These are phyloP conservation scores for Hydraecia micacea DNA, from an alignment of 2,888 invertebrate genomes.

Conservation along the genomic window DNA sequence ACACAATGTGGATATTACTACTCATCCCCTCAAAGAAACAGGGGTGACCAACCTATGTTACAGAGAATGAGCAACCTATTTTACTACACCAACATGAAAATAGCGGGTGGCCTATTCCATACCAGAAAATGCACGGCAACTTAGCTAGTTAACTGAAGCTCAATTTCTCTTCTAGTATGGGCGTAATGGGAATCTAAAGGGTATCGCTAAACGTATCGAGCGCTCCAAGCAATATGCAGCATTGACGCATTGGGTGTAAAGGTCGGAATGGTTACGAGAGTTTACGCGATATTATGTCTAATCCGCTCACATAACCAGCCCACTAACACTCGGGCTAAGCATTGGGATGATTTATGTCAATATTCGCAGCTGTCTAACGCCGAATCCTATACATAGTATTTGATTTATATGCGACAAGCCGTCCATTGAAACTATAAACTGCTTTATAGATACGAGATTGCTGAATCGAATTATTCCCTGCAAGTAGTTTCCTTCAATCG, in stretches of 20 bases:
- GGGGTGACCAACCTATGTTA: no score
- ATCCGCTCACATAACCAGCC: slow-evolving; percentile 56
- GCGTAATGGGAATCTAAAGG: slow-evolving; percentile 53
- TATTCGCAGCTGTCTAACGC: slow-evolving; percentile 52
- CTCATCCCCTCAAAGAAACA: not conserved
- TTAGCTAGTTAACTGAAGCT: slow-evolving; percentile 48
- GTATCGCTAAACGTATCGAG: slow-evolving; percentile 47
- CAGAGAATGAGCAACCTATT: not conserved
- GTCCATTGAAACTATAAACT: slow-evolving; percentile 6
- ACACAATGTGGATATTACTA: not conserved
- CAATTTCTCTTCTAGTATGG: slow-evolving; percentile 48
- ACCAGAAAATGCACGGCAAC: slow-evolving; percentile 38
- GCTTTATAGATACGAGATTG: not conserved
- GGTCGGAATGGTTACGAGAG: slow-evolving; percentile 56
- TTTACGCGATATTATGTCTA: slow-evolving; percentile 59
- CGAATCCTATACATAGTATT: slow-evolving; percentile 20
- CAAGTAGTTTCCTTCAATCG: not conserved
- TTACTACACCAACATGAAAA: not conserved
- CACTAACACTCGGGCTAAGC: slow-evolving; percentile 49
- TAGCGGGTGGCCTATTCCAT: slow-evolving; percentile 18
- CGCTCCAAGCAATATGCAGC: slow-evolving; percentile 46
- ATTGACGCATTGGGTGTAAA: slow-evolving; percentile 53
- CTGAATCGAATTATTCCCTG: not conserved
- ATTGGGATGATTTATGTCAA: slow-evolving; percentile 61
- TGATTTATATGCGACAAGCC: slow-evolving; percentile 33